phyloP scores from a whole-genome alignment of 1,140 invertebrate species.

The Palaemon carinicauda region DNA sequence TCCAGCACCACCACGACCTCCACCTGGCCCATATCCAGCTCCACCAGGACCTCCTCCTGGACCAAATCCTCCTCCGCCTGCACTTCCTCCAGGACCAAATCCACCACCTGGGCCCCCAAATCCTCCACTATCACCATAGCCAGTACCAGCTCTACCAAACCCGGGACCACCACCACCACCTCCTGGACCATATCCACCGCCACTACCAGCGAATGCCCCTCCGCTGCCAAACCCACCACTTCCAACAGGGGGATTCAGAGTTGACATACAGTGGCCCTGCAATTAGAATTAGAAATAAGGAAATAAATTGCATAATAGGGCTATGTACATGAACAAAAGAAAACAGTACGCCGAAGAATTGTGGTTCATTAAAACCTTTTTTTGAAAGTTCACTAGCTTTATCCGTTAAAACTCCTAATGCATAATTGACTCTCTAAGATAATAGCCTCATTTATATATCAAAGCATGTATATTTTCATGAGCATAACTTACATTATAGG shows the following conservation, averaged over 20 bases:
- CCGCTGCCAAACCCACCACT: constrained; percentile 24
- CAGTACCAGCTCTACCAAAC: neutral
- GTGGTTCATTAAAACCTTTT: no score
- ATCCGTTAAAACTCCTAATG: no score
- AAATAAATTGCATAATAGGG: no score
- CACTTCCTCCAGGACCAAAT: neutral
- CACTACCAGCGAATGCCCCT: no score
- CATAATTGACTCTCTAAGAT: neutral
- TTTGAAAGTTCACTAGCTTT: no score
- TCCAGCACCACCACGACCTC: neutral
- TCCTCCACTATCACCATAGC: neutral
- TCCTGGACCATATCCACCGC: no score
- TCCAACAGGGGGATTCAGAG: constrained; percentile 56
- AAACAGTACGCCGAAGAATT: no score
- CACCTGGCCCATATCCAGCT: neutral
- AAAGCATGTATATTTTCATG: neutral
- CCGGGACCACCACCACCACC: neutral
- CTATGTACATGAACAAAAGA: no score
- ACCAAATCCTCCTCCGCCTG: neutral
- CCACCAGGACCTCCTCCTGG: neutral
- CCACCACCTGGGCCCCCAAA: neutral
- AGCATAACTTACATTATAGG: no score
- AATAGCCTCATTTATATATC: neutral
- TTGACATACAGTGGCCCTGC: constrained; percentile 60
- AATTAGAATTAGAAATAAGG: neutral